These are phyloP conservation scores for Sphaerophoria rueppellii DNA, from an alignment of 2,888 invertebrate genomes.

Conservation along the genomic window DNA sequence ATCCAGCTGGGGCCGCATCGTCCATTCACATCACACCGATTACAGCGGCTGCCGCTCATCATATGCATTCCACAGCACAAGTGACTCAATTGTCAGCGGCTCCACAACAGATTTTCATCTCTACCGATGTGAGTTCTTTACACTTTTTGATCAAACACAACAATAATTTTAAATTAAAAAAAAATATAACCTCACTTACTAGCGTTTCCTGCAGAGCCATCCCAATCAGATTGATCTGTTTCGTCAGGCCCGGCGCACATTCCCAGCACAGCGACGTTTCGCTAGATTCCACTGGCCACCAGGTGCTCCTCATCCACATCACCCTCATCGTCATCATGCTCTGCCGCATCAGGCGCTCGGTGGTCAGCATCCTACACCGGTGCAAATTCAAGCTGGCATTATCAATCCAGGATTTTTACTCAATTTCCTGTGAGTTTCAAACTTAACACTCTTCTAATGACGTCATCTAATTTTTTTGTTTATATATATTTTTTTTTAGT, in stretches of 20 bases:
- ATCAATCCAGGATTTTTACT: slow-evolving; percentile 91
- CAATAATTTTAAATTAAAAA: slow-evolving; percentile 43
- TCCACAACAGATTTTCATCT: slow-evolving; percentile 82
- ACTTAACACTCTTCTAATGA: not conserved
- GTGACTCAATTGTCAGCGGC: slow-evolving; percentile 82
- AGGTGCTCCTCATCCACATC: slow-evolving; percentile 80
- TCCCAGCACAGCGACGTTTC: slow-evolving; percentile 83
- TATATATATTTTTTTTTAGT: slow-evolving; percentile 80
- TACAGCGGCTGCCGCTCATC: slow-evolving; percentile 78
- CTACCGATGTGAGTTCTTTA: slow-evolving; percentile 78
- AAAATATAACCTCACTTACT: slow-evolving; percentile 49
- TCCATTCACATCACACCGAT: slow-evolving; percentile 82
- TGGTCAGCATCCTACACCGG: slow-evolving; percentile 82
- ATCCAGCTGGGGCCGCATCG: slow-evolving; percentile 79
- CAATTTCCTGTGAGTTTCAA: slow-evolving; percentile 88
- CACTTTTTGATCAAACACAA: not conserved
- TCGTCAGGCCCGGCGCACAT: slow-evolving; percentile 80
- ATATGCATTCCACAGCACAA: slow-evolving; percentile 83
- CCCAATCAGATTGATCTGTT: slow-evolving; percentile 76
- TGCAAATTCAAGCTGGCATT: slow-evolving; percentile 82
- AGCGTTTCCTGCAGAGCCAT: slow-evolving; percentile 76
- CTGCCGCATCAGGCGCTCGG: slow-evolving; percentile 81
- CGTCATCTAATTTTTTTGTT: not conserved
- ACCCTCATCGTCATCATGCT: slow-evolving; percentile 79
- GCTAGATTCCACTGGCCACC: slow-evolving; percentile 83